phyloP scores from a whole-genome alignment of 2,113 vertebrate species.

The Peromyscus leucopus region DNA sequence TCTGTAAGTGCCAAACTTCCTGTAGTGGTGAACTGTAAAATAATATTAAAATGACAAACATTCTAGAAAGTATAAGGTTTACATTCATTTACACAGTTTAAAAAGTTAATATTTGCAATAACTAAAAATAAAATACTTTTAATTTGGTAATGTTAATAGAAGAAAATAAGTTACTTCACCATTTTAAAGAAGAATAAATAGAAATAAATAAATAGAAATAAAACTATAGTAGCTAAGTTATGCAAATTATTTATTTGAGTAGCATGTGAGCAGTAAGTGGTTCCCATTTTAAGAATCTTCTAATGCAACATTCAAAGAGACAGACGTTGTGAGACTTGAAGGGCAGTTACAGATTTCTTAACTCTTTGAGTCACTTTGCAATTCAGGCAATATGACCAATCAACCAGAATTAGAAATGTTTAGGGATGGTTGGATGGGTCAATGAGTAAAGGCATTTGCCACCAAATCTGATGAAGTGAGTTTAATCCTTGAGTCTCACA shows the following conservation, averaged over 20 bases:
- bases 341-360: not conserved
- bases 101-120: not conserved
- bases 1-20: not conserved
- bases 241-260: not conserved
- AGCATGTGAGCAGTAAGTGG: not conserved
- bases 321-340: not conserved
- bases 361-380: not conserved
- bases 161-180: not conserved
- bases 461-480: not conserved
- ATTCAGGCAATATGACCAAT: not conserved
- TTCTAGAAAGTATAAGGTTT: not conserved
- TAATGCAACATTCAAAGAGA: not conserved
- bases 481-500: not conserved
- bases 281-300: constrained; percentile 19
- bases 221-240: not conserved
- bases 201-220: not conserved
- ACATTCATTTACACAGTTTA: not conserved
- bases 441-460: not conserved
- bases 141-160: not conserved
- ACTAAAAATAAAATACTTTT: not conserved
- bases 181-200: not conserved
- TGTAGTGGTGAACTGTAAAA: not conserved
- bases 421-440: not conserved
- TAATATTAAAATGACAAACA: not conserved
- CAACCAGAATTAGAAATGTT: not conserved